These are phyloP conservation scores for Apis cerana DNA, from an alignment of 1,140 invertebrate genomes.

Conservation along the genomic window DNA sequence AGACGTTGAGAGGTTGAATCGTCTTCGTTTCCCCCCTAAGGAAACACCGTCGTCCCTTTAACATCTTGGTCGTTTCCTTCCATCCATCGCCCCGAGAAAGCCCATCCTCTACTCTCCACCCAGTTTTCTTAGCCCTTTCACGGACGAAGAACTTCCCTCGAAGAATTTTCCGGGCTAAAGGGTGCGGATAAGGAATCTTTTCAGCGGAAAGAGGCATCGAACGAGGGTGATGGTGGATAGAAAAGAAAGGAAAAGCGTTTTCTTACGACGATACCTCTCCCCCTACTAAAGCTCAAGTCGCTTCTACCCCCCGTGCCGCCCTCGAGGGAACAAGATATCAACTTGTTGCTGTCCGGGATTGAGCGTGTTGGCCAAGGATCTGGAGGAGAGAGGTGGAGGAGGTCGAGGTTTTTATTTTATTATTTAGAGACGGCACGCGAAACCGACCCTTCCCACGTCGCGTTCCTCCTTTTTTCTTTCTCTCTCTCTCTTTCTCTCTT, in stretches of 20 bases:
- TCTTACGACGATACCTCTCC: slow-evolving; percentile 58
- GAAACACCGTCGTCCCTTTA: slow-evolving; percentile 54
- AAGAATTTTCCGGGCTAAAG: slow-evolving; percentile 76
- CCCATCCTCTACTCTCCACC: slow-evolving; percentile 26
- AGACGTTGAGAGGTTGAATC: slow-evolving; percentile 54
- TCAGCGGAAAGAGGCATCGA: slow-evolving; percentile 64
- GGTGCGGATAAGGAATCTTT: slow-evolving; percentile 64
- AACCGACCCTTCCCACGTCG: slow-evolving; percentile 40
- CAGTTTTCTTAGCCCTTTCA: slow-evolving; percentile 74
- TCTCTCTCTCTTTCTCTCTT: not conserved
- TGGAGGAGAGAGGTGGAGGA: slow-evolving; percentile 13
- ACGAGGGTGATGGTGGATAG: slow-evolving; percentile 12
- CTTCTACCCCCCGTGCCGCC: slow-evolving; percentile 36
- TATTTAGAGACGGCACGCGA: slow-evolving; percentile 65
- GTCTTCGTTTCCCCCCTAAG: slow-evolving; percentile 57
- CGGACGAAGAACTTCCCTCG: slow-evolving; percentile 65
- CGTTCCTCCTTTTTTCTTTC: slow-evolving; percentile 26
- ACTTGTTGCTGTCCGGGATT: slow-evolving; percentile 73
- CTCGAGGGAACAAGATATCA: slow-evolving; percentile 72
- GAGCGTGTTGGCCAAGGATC: slow-evolving; percentile 65
- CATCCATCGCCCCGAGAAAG: slow-evolving; percentile 43
- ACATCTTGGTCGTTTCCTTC: slow-evolving; percentile 52
- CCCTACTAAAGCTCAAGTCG: not conserved
- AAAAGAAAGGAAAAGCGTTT: slow-evolving; percentile 61
- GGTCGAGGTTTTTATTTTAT: slow-evolving; percentile 67